Evolutionary conservation across 1,140 invertebrate genomes (phyloP).

Genomic region (Diuraphis noxia): DNA sequence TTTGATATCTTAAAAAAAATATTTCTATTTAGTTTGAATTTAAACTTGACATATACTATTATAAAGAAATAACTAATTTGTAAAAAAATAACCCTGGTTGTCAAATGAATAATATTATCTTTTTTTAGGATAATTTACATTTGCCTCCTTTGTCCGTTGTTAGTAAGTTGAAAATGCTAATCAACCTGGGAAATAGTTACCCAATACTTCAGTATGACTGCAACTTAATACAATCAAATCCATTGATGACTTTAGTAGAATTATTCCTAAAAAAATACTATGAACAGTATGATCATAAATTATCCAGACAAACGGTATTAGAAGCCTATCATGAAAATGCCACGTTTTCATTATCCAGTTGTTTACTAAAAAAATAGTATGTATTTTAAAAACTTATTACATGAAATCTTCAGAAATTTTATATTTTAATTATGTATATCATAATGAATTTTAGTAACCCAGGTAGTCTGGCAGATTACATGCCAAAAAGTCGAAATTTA

Average conservation of each 20-base stretch:
- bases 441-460: neutral
- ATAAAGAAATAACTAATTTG: too few relatives aligned
- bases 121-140: slow-evolving; percentile 5
- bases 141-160: neutral
- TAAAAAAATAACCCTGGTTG: too few relatives aligned
- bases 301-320: neutral
- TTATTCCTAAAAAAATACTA: slow-evolving; percentile 35
- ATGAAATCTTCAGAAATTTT: neutral
- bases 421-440: neutral
- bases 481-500: neutral
- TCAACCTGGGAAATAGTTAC: slow-evolving; percentile 24
- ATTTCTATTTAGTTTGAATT: too few relatives aligned
- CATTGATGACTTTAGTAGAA: neutral
- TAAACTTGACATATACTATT: too few relatives aligned
- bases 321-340: slow-evolving; percentile 40
- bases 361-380: neutral
- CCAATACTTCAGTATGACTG: neutral
- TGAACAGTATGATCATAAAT: neutral
- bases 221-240: slow-evolving; percentile 13
- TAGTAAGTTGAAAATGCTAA: slow-evolving; percentile 31
- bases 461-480: neutral
- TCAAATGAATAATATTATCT: too few relatives aligned
- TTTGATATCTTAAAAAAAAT: too few relatives aligned
- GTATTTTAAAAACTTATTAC: neutral
- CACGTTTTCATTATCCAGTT: slow-evolving; percentile 35